Percentiles rank a stretch among this genome's conserved stretches.
Conservation (phyloP, 1,140 invertebrate species). For the Lordiphosa stackelbergi region DNA sequence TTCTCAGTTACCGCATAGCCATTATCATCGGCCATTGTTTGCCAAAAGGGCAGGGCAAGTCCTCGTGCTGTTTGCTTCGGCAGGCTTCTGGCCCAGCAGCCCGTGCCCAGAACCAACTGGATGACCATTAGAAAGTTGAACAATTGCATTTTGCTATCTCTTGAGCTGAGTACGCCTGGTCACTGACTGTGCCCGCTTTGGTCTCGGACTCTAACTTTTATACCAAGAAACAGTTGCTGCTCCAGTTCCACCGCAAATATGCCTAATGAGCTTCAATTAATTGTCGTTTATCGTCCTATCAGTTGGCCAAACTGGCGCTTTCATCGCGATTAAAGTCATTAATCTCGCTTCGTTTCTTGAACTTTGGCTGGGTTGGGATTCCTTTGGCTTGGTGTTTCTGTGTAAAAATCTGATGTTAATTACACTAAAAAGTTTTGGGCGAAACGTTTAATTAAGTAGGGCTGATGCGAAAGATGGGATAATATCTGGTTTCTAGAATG, state of each 20-base stretch:
- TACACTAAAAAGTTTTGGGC: too few species aligned
- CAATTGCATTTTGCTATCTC: conserved; percentile 2
- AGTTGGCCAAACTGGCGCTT: conserved; percentile 6
- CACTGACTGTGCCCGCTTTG: neutral
- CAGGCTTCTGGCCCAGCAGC: neutral
- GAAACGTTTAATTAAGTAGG: too few species aligned
- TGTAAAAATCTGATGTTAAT: too few species aligned
- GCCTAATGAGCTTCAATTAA: conserved; percentile 11
- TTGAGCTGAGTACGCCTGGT: conserved; percentile 2
- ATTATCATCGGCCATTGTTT: neutral
- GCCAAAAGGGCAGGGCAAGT: neutral
- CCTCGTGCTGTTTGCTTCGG: neutral
- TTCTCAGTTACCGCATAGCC: conserved; percentile 4
- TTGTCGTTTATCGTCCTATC: conserved; percentile 3
- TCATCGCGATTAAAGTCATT: conserved; percentile 12
- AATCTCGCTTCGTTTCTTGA: conserved; percentile 1
- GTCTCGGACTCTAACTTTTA: neutral
- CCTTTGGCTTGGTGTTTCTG: too few species aligned
- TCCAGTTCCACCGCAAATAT: neutral
- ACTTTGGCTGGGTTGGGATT: too few species aligned
- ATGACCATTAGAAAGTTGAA: neutral
- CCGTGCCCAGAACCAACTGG: neutral
- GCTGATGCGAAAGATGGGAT: too few species aligned
- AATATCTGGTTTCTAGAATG: too few species aligned
- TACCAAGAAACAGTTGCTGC: neutral